These are phyloP conservation scores for Saccostrea echinata DNA, from an alignment of 1,140 invertebrate species.

Conservation along the genomic window DNA sequence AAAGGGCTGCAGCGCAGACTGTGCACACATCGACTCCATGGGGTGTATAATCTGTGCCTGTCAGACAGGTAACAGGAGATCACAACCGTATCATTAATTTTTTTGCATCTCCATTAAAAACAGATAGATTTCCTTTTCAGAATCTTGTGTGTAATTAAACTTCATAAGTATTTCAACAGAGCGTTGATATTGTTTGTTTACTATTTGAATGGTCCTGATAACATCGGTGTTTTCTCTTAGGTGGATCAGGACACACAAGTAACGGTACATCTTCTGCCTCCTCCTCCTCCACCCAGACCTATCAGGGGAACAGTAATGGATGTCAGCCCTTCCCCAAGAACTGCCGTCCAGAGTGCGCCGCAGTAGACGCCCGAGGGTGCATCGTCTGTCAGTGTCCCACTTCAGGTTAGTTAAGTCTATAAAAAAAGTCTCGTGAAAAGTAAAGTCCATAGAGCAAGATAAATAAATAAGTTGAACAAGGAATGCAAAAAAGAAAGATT, in stretches of 20 bases:
- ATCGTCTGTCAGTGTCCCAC: conserved; percentile 40
- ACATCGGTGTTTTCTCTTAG: neutral
- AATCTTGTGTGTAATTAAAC: too few relatives aligned
- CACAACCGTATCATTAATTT: too few relatives aligned
- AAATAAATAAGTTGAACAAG: neutral
- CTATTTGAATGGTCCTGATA: too few relatives aligned
- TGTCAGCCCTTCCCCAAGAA: conserved; percentile 26
- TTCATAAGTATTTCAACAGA: too few relatives aligned
- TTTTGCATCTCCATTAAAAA: too few relatives aligned
- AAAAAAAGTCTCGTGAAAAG: neutral
- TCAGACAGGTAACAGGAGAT: neutral
- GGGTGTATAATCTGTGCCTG: conserved; percentile 34
- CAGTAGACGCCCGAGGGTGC: neutral
- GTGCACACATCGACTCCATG: conserved; percentile 16
- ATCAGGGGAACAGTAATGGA: conserved; percentile 30
- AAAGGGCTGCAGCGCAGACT: conserved; percentile 30
- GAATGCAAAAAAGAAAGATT: neutral
- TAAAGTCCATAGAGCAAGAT: neutral
- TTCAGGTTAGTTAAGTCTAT: neutral
- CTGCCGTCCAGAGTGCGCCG: conserved; percentile 24
- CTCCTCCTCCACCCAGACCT: conserved; percentile 8
- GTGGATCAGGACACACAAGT: neutral
- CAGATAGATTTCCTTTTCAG: too few relatives aligned
- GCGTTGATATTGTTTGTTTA: too few relatives aligned
- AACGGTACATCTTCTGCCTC: neutral